Conservation (phyloP, 2,888 invertebrate species). For the Stenoptilia bipunctidactyla region DNA sequence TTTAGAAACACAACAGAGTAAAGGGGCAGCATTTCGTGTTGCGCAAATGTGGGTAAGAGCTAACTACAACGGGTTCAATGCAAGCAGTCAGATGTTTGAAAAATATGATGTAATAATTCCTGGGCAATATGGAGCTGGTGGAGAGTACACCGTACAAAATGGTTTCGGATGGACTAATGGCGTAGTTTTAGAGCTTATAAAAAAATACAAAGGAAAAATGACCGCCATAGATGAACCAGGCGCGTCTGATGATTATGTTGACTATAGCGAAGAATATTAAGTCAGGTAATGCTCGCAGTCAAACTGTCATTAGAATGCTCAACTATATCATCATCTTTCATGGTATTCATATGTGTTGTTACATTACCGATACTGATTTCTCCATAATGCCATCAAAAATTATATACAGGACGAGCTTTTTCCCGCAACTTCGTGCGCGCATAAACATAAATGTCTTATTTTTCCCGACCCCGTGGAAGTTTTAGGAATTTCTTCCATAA, state of each 20-base stretch:
- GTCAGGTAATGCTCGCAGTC: too few species aligned
- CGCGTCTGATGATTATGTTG: conserved; percentile 30
- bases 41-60: conserved; percentile 79
- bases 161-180: conserved; percentile 90
- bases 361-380: too few species aligned
- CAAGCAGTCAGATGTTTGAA: conserved; percentile 78
- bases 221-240: conserved; percentile 18
- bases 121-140: conserved; percentile 80
- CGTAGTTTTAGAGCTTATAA: conserved; percentile 75
- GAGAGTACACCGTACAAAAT: conserved; percentile 81
- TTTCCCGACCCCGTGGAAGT: too few species aligned
- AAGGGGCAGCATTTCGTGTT: conserved; percentile 71
- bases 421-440: too few species aligned
- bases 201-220: conserved; percentile 65
- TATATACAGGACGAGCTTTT: too few species aligned
- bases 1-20: conserved; percentile 65
- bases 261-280: background rate
- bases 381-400: too few species aligned
- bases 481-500: too few species aligned
- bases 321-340: too few species aligned
- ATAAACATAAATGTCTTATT: too few species aligned
- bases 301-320: too few species aligned
- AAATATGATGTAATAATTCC: conserved; percentile 75
- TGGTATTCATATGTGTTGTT: too few species aligned
- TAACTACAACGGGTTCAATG: conserved; percentile 73